A percentile compares a stretch with the other conserved stretches of the same genome.
Evolutionary conservation across 2,888 invertebrate species (phyloP).

Genomic region (Philereme vetulata): DNA sequence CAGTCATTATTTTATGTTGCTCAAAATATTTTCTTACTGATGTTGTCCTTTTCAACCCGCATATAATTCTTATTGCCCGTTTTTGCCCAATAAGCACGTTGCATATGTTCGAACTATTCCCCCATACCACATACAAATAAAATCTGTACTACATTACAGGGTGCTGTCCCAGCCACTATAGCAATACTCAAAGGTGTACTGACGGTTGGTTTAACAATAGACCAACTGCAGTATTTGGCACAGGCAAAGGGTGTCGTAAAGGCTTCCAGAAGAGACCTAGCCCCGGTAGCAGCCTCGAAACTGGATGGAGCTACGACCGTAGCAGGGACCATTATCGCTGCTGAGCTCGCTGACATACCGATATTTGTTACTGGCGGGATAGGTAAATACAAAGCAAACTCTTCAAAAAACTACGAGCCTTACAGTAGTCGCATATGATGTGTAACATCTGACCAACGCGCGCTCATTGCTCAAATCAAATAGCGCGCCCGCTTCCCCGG

Average conservation of each 20-base stretch:
- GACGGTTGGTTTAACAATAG: constrained; percentile 88
- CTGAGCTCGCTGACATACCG: constrained; percentile 91
- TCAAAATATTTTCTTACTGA: too few relatives aligned
- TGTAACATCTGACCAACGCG: too few relatives aligned
- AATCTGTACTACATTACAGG: constrained; percentile 70
- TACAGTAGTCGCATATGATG: too few relatives aligned
- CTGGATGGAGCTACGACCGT: constrained; percentile 97
- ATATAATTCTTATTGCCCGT: too few relatives aligned
- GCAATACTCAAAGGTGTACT: constrained; percentile 93
- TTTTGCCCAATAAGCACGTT: too few relatives aligned
- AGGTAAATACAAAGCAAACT: constrained; percentile 1
- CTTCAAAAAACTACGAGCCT: too few relatives aligned
- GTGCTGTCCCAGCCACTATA: constrained; percentile 95
- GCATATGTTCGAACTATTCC: too few relatives aligned
- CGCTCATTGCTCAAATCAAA: too few relatives aligned
- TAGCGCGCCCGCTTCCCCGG: too few relatives aligned
- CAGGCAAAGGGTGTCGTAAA: constrained; percentile 86
- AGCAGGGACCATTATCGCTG: constrained; percentile 95
- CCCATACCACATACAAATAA: too few relatives aligned
- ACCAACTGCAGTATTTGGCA: constrained; percentile 87
- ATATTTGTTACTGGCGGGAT: constrained; percentile 97
- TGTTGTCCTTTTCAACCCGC: too few relatives aligned
- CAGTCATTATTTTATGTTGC: too few relatives aligned
- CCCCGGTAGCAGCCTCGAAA: constrained; percentile 87
- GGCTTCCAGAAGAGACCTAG: constrained; percentile 94